Evolutionary conservation across 2,888 invertebrate species (phyloP), one percentile per base, ranked within the genome.

Genomic region (Agonopterix alstromeriana): DNA sequence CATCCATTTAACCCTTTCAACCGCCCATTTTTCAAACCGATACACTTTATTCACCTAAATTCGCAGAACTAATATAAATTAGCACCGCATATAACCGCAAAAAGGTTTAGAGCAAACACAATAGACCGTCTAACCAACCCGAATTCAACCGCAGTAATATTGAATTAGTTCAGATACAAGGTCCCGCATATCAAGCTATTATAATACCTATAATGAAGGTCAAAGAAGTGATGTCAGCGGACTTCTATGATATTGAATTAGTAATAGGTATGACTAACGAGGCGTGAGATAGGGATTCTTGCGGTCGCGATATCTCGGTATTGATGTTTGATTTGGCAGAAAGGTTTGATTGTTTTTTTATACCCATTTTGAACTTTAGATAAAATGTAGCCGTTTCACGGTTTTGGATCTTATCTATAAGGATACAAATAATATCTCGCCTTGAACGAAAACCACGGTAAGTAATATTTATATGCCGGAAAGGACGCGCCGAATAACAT

Each of bases 251-350:
- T 36, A 76, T 77, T 74, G 69, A 77, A 76, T 74, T 70, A 74
- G 73, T 67, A 68, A 68, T 60, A 69, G 56, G 67, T 67, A 66
- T 79, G 81, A 80, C 80, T 81, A 79, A 80, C 68, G 54, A 68
- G 65, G 52, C 60, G 62, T 69, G 68, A 71, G 70, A 58, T 73
- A 73, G 67, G 70, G 69, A 76, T 71, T 80, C 71, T 73, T 75
- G 80, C 53, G 81, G 80, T 76, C 58, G 55, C 56, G 48, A 50
- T 66, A 63, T 60, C 46, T 27, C 27, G 27, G 27, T 27, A 27
- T n/a, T 40, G 10, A 40, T 40, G n/a, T 40, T 40, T n/a, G 10
- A n/a, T 40, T 40, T 40, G n/a, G 40, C n/a, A 40, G 40, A 40
- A 40, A 10, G 10, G 9, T 40, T 10, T 40, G 40, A 10, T n/a